Conservation (phyloP, 1,140 invertebrate species). For the Drusus annulatus region DNA sequence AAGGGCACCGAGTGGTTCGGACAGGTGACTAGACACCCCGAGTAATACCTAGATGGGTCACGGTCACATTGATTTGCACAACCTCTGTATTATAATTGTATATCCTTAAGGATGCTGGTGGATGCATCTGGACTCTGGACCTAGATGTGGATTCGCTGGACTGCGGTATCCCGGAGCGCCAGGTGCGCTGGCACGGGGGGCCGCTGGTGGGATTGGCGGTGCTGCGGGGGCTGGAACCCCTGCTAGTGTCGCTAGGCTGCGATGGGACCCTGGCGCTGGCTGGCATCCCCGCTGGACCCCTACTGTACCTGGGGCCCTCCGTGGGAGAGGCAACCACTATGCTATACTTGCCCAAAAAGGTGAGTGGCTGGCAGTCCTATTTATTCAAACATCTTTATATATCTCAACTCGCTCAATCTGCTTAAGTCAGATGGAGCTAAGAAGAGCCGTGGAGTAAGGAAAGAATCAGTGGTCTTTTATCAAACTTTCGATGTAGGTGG, state of each 20-base stretch:
- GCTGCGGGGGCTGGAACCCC: conserved; percentile 1
- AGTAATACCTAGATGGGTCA: no score
- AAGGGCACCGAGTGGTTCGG: conserved; percentile 77
- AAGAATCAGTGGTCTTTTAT: background rate
- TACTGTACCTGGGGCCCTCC: background rate
- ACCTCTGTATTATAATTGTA: no score
- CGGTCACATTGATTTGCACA: no score
- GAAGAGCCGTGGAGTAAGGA: no score
- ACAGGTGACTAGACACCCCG: conserved; percentile 73
- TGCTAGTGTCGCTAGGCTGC: conserved; percentile 41
- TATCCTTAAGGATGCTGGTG: conserved; percentile 53
- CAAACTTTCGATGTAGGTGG: background rate
- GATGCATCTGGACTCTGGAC: conserved; percentile 51
- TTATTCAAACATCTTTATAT: no score
- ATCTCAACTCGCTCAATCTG: background rate
- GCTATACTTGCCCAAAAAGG: conserved; percentile 44
- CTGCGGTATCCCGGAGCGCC: conserved; percentile 6
- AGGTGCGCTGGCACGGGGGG: conserved; percentile 47
- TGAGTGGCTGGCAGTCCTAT: background rate
- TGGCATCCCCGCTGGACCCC: conserved; percentile 26
- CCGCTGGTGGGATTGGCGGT: conserved; percentile 45
- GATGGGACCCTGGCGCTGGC: conserved; percentile 47
- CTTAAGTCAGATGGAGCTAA: no score
- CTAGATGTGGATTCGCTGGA: conserved; percentile 38
- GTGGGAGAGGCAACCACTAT: conserved; percentile 22